phyloP scores from a whole-genome alignment of 2,888 invertebrate species.

The Drosophila bunnanda region DNA sequence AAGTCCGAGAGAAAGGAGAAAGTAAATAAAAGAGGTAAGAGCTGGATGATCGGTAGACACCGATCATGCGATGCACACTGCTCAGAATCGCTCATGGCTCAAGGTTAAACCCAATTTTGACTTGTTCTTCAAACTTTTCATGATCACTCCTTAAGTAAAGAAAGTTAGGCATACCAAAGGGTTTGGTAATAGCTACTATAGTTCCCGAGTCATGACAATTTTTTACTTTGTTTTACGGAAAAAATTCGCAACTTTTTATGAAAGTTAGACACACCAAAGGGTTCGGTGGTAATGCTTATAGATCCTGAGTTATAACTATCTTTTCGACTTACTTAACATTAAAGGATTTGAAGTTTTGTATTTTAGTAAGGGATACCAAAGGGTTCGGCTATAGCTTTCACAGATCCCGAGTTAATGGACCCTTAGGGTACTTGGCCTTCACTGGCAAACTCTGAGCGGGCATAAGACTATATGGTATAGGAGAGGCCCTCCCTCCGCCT shows the following conservation, averaged over 20 bases:
- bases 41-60: conserved; percentile 17
- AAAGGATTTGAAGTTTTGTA: background rate
- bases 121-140: background rate
- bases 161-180: background rate
- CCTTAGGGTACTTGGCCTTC: background rate
- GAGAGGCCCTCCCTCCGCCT: conserved; percentile 19
- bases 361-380: background rate
- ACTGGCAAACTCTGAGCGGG: conserved; percentile 8
- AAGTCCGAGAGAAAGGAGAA: conserved; percentile 60
- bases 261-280: background rate
- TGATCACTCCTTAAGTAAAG: background rate
- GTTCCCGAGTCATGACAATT: background rate
- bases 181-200: background rate
- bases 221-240: too few relatives aligned
- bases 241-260: too few relatives aligned
- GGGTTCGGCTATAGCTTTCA: background rate
- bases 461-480: conserved; percentile 6
- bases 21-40: conserved; percentile 49
- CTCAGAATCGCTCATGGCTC: conserved; percentile 5
- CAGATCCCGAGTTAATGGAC: background rate
- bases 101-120: background rate
- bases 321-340: background rate
- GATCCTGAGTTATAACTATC: background rate
- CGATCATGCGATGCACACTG: conserved; percentile 12
- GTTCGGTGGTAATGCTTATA: background rate